These are phyloP conservation scores for Amyelois transitella DNA, from an alignment of 1,140 invertebrate genomes.

Conservation along the genomic window DNA sequence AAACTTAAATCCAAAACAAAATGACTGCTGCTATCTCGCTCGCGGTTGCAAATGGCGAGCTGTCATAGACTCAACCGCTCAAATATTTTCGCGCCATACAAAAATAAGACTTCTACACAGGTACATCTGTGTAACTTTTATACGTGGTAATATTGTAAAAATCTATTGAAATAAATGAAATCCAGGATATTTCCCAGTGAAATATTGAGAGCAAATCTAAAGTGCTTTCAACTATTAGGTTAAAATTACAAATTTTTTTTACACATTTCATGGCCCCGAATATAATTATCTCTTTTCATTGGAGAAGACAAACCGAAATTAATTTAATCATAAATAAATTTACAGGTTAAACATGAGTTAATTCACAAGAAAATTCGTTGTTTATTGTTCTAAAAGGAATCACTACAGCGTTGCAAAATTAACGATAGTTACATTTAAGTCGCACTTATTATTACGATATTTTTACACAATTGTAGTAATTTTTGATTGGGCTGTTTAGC, in stretches of 20 bases:
- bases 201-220: background rate
- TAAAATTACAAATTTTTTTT: background rate
- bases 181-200: background rate
- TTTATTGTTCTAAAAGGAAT: background rate
- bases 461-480: no score
- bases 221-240: background rate
- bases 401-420: background rate
- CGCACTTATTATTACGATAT: no score
- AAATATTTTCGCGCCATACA: no score
- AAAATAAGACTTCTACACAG: no score
- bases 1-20: no score
- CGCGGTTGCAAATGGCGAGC: no score
- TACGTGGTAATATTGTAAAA: no score
- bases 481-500: no score
- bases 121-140: no score
- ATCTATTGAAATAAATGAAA: background rate
- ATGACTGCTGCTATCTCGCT: no score
- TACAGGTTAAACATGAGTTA: background rate
- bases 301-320: background rate
- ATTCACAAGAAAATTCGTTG: background rate
- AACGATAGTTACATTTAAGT: background rate
- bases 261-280: background rate
- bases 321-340: background rate
- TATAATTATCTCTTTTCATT: background rate
- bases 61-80: no score